These are phyloP conservation scores for Campylomormyrus tamandua DNA, from an alignment of 2,113 vertebrate genomes.

Conservation along the genomic window DNA sequence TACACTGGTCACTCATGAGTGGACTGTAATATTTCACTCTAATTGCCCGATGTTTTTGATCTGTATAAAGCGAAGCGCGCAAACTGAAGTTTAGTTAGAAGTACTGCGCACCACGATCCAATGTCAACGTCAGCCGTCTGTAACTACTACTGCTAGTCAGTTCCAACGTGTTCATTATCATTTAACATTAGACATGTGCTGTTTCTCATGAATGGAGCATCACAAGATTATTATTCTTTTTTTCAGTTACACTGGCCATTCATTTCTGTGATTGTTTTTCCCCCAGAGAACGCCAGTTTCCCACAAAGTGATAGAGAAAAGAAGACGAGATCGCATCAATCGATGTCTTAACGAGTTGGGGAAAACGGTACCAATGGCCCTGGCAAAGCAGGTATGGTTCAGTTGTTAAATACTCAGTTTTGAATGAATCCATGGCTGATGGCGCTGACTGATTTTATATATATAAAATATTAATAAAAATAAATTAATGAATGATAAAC, in stretches of 20 bases:
- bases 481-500: no score
- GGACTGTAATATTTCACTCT: background rate
- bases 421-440: background rate
- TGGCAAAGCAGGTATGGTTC: slow-evolving; percentile 87
- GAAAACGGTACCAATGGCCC: slow-evolving; percentile 91
- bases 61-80: background rate
- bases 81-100: background rate
- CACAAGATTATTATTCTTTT: background rate
- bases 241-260: background rate
- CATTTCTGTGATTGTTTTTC: background rate
- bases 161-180: background rate
- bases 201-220: background rate
- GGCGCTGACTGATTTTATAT: background rate
- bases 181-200: background rate
- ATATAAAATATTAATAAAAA: no score
- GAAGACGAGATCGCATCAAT: slow-evolving; percentile 89
- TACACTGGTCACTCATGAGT: background rate
- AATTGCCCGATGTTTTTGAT: background rate
- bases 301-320: slow-evolving; percentile 96
- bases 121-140: background rate
- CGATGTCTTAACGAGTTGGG: slow-evolving; percentile 88
- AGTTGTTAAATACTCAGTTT: background rate
- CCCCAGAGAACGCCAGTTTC: slow-evolving; percentile 85
- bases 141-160: background rate
- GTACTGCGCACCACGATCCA: background rate